Conservation (phyloP, 2,888 invertebrate genomes). For the Ophioninae sp. region DNA sequence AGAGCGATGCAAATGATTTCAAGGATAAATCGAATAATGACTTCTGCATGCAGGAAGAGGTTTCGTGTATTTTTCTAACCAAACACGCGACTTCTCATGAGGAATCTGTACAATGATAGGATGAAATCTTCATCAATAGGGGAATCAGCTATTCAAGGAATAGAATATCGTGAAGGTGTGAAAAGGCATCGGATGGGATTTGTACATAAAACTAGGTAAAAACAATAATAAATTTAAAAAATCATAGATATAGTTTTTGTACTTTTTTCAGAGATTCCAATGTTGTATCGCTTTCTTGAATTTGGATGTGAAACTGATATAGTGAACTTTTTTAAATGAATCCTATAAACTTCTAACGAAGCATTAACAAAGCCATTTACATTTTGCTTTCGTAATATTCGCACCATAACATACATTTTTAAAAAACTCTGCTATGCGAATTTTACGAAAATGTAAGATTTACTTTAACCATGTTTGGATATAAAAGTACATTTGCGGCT, state of each 20-base stretch:
- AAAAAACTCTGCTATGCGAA: background rate
- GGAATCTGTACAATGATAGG: conserved; percentile 37
- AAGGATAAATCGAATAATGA: background rate
- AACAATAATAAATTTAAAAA: background rate
- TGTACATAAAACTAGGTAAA: background rate
- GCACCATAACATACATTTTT: background rate
- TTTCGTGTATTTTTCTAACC: background rate
- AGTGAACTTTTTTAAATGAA: background rate
- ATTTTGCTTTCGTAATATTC: background rate
- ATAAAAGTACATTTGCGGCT: background rate
- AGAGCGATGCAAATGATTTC: background rate
- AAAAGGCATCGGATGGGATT: background rate
- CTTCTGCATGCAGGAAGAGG: conserved; percentile 55
- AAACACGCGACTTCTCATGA: background rate
- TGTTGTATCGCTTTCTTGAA: background rate
- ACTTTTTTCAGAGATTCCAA: background rate
- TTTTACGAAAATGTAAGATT: background rate
- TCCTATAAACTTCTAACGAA: background rate
- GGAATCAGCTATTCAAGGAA: background rate
- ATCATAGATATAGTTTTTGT: background rate
- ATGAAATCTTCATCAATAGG: background rate
- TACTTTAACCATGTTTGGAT: background rate
- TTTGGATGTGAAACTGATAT: background rate
- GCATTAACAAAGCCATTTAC: background rate
- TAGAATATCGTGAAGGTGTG: background rate